phyloP scores from a whole-genome alignment of 2,113 vertebrate species.

The Urocynchramus pylzowi region DNA sequence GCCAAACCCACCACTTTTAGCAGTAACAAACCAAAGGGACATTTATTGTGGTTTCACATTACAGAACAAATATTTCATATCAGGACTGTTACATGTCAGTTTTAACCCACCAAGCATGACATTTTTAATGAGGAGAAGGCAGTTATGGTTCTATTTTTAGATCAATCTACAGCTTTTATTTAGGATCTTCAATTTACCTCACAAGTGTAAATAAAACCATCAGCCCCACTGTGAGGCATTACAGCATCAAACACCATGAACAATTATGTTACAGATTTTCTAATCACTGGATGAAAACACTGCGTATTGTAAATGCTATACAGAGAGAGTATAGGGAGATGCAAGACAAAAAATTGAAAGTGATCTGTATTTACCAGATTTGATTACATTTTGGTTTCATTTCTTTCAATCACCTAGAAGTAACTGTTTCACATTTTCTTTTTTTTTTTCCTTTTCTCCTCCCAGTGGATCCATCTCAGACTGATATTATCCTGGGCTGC shows the following conservation, averaged over 20 bases:
- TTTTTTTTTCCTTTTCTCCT: not conserved
- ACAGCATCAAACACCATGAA: not conserved
- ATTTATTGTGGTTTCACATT: not conserved
- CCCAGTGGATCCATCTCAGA: not conserved
- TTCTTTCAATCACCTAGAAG: not conserved
- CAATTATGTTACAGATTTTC: not conserved
- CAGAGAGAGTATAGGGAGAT: not conserved
- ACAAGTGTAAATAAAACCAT: not conserved
- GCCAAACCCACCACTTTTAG: not conserved
- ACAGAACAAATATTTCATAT: not conserved
- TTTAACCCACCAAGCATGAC: not conserved
- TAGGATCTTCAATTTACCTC: not conserved
- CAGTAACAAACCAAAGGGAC: not conserved
- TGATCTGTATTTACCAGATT: not conserved
- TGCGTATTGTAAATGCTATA: not conserved
- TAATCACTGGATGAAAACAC: not conserved
- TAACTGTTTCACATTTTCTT: not conserved
- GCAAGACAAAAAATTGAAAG: not conserved
- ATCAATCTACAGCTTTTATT: not conserved
- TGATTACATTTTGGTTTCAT: not conserved
- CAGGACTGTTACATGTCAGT: not conserved
- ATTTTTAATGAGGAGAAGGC: not conserved
- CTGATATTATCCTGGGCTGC: not conserved
- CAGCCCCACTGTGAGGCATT: not conserved
- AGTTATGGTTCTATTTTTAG: not conserved